These are phyloP conservation scores for Vireo altiloquus DNA, from an alignment of 2,113 vertebrate genomes.

Conservation along the genomic window DNA sequence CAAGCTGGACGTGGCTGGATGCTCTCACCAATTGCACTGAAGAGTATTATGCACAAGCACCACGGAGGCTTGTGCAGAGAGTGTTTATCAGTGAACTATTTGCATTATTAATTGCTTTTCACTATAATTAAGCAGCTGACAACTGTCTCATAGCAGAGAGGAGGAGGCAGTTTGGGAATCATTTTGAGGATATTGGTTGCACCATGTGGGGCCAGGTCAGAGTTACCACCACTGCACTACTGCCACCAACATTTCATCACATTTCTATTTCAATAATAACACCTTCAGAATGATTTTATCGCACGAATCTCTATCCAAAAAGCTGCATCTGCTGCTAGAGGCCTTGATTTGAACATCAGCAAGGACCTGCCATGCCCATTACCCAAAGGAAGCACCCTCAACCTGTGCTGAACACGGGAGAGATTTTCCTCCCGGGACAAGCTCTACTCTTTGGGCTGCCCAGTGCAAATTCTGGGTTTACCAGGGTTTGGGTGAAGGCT, in stretches of 20 bases:
- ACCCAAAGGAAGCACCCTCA: neutral
- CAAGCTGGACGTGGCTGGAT: neutral
- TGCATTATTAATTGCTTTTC: neutral
- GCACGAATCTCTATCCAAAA: neutral
- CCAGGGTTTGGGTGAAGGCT: neutral
- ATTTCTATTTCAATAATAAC: neutral
- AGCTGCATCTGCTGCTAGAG: too few relatives aligned
- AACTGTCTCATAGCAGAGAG: neutral
- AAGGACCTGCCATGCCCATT: fast-evolving
- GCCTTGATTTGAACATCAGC: neutral
- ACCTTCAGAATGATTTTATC: neutral
- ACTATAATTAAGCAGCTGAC: neutral
- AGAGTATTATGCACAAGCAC: fast-evolving
- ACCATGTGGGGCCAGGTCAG: neutral
- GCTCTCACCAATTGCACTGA: fast-evolving
- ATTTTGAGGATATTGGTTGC: neutral
- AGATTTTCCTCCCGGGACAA: fast-evolving
- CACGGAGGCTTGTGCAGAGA: neutral
- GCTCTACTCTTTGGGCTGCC: neutral
- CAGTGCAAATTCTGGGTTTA: neutral
- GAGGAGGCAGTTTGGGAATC: neutral
- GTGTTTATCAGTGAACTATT: neutral
- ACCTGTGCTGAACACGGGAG: fast-evolving
- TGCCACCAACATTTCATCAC: neutral
- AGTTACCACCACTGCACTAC: neutral